Conservation (phyloP, 2,113 vertebrate genomes). For the Lepus americanus region DNA sequence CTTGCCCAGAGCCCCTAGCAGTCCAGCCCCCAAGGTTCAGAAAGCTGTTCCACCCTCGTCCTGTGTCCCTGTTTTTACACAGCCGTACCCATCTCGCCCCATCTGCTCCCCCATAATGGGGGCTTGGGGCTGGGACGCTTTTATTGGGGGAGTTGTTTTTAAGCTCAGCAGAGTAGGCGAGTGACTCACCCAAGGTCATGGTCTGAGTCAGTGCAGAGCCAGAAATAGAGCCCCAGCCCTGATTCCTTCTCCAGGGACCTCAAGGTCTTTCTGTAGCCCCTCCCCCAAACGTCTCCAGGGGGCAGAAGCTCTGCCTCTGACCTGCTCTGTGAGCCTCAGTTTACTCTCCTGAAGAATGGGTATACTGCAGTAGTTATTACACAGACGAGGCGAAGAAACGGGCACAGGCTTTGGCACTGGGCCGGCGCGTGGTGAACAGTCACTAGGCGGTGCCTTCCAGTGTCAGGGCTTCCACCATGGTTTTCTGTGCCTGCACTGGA, state of each 20-base stretch:
- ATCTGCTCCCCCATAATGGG: not conserved
- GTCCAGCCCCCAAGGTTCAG: not conserved
- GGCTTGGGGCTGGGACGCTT: not conserved
- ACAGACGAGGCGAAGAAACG: not conserved
- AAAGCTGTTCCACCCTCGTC: not conserved
- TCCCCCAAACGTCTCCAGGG: not conserved
- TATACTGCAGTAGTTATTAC: not conserved
- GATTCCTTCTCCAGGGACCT: not conserved
- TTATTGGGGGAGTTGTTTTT: conserved; percentile 66
- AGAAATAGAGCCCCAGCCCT: conserved; percentile 67
- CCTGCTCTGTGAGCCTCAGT: not conserved
- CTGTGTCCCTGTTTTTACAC: not conserved
- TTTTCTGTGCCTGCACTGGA: too few relatives aligned
- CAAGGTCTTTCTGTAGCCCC: not conserved
- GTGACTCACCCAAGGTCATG: conserved; percentile 81
- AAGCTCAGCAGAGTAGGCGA: conserved; percentile 31
- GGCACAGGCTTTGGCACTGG: not conserved
- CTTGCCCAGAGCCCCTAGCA: not conserved
- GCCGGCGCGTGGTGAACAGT: not conserved
- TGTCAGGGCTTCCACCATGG: too few relatives aligned
- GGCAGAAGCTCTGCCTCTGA: not conserved
- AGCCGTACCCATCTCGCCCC: not conserved
- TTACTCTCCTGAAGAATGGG: not conserved
- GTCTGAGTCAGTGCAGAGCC: conserved; percentile 79
- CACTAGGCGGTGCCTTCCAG: not conserved